Conservation (phyloP, 2,113 vertebrate species). For the Percopsis transmontana region DNA sequence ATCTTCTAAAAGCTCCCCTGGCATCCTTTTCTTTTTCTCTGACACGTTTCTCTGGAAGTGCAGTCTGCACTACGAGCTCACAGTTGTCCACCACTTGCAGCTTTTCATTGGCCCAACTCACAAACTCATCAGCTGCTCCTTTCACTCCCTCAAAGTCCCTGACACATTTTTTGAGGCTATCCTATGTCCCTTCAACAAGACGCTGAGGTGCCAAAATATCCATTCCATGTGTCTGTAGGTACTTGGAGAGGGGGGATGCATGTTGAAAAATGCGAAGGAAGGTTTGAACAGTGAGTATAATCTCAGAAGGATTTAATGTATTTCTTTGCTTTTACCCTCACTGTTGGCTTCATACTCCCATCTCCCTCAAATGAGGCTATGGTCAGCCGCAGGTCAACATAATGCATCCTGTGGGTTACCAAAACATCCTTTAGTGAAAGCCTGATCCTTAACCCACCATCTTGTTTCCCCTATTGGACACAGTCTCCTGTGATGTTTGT, state of each 20-base stretch:
- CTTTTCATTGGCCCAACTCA: constrained; percentile 28
- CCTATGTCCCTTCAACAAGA: constrained; percentile 14
- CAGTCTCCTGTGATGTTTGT: not conserved
- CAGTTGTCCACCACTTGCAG: constrained; percentile 10
- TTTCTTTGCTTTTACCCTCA: constrained; percentile 16
- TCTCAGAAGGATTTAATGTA: constrained; percentile 15
- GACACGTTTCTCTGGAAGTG: constrained; percentile 19
- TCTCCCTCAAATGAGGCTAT: constrained; percentile 15
- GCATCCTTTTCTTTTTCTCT: constrained; percentile 19
- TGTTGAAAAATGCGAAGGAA: constrained; percentile 12
- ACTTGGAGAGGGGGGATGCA: constrained; percentile 18
- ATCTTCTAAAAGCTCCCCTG: constrained; percentile 30
- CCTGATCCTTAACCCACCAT: constrained; percentile 42
- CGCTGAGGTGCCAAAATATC: constrained; percentile 10
- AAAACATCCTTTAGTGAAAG: constrained; percentile 29
- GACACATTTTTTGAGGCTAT: constrained; percentile 6
- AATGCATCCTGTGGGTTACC: constrained; percentile 30
- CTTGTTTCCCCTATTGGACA: constrained; percentile 19
- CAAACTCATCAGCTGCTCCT: constrained; percentile 26
- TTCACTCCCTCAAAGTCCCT: constrained; percentile 35
- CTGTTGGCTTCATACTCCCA: not conserved
- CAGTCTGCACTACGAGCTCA: constrained; percentile 24
- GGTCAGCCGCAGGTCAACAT: constrained; percentile 26
- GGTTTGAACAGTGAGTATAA: constrained; percentile 18
- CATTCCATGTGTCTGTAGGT: constrained; percentile 13